A percentile compares a stretch with the other conserved stretches of the same genome.
Evolutionary conservation across 2,113 vertebrate genomes (phyloP).

Genomic region (Sus scrofa): DNA sequence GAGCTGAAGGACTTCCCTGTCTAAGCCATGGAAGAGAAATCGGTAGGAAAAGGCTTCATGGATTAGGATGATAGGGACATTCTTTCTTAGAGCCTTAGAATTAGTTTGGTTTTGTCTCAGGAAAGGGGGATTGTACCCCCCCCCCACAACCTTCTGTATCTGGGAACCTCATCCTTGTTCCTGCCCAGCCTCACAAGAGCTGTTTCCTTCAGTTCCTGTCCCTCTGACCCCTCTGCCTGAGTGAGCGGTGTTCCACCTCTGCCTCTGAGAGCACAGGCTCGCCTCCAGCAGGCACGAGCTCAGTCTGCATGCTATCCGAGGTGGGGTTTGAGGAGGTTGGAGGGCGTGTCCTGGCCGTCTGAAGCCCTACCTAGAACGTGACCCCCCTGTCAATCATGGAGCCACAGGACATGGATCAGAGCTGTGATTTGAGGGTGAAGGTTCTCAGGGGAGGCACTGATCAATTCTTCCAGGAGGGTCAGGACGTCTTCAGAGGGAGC

Average conservation of each 20-base stretch:
- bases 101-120: background rate
- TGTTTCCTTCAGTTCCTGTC: background rate
- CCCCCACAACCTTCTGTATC: background rate
- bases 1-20: background rate
- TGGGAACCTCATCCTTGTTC: background rate
- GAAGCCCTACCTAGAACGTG: background rate
- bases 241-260: background rate
- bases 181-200: background rate
- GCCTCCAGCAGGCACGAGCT: rapidly evolving
- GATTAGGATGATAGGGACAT: background rate
- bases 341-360: background rate
- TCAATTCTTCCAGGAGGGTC: background rate
- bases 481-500: background rate
- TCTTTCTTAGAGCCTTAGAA: background rate
- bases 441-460: background rate
- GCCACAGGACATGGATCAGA: background rate
- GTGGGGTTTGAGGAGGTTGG: no score
- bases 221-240: background rate
- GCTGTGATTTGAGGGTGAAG: no score
- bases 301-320: rapidly evolving
- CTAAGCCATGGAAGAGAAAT: background rate
- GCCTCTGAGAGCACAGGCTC: rapidly evolving
- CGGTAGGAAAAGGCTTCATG: background rate
- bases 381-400: background rate
- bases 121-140: background rate